These are phyloP conservation scores for Diadophis punctatus DNA, from an alignment of 2,113 vertebrate species.

Conservation along the genomic window DNA sequence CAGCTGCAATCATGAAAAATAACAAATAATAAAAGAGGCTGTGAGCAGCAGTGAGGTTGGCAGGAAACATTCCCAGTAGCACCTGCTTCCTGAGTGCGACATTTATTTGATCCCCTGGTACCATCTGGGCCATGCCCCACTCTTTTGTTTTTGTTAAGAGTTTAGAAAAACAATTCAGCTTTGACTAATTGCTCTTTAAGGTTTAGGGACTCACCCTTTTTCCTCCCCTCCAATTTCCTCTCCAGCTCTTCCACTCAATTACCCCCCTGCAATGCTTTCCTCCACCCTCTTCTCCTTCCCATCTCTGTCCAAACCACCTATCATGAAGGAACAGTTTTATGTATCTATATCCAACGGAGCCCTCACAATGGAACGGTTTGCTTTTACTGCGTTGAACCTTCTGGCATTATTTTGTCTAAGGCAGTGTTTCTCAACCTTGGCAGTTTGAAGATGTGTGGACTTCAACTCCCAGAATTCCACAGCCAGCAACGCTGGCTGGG, in stretches of 20 bases:
- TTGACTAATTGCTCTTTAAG: conserved; percentile 68
- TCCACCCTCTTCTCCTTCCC: conserved; percentile 13
- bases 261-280: neutral
- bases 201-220: conserved; percentile 54
- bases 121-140: conserved; percentile 72
- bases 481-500: too few species aligned
- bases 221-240: conserved; percentile 59
- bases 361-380: neutral
- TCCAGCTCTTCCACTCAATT: conserved; percentile 52
- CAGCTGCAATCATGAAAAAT: conserved; percentile 69
- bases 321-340: accelerated
- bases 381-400: neutral
- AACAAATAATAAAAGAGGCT: conserved; percentile 63
- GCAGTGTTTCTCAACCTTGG: too few species aligned
- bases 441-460: too few species aligned
- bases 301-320: neutral
- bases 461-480: too few species aligned
- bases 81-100: conserved; percentile 77
- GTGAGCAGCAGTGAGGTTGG: conserved; percentile 56
- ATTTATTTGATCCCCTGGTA: conserved; percentile 74
- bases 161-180: conserved; percentile 71
- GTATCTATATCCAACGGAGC: neutral
- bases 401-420: neutral
- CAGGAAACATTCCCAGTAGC: conserved; percentile 79
- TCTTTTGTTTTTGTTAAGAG: conserved; percentile 70